Base-by-base conservation (phyloP, 2,113 vertebrate species). In the Bos taurus region DNA sequence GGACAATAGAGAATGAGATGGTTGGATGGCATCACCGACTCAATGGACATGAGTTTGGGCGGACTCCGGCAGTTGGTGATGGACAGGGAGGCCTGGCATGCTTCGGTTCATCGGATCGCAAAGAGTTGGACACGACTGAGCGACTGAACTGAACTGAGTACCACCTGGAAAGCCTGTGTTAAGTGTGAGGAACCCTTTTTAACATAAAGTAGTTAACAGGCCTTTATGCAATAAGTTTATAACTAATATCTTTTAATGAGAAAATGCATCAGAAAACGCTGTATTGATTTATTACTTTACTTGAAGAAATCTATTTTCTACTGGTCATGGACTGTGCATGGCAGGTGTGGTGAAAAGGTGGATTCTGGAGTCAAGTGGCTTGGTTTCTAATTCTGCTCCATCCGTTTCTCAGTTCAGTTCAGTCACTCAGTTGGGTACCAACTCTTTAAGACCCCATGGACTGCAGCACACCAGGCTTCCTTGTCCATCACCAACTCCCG, bases 31-130 rank as follows among this genome's bases (percentile, higher is more conserved):
- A 40, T 71, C n/a, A 71, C 10, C 0, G 10, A 71, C n/a, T 71
- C 67, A 23, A 36, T 12, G 67, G 9, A 71, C 67, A 40, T 71
- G n/a, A 11, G 19, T 71, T 71, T 71, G 19, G 10, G 67, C 23
- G 5, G 1, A 12, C n/a, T 71, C 67, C 0, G 2, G 19, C 0
- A 40, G 19, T 23, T 23, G 67, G n/a, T 23, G 67, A 71, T 40
- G 67, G 67, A 40, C 67, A 40, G 19, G n/a, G 19, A 71, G n/a
- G 67, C 19, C 67, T 23, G n/a, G n/a, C 0, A 0, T 12, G 67
- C 67, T 71, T 10, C 0, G 0, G 19, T 40, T 12, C 10, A 40
- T 2, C 19, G 67, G 1, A 10, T 40, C 0, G 0, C 19, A 40
- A 59, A 71, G n/a, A 71, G 10, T 40, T 0, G 4, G n/a, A 71